Conservation (phyloP, 2,888 invertebrate species). For the Abrostola triplasia region DNA sequence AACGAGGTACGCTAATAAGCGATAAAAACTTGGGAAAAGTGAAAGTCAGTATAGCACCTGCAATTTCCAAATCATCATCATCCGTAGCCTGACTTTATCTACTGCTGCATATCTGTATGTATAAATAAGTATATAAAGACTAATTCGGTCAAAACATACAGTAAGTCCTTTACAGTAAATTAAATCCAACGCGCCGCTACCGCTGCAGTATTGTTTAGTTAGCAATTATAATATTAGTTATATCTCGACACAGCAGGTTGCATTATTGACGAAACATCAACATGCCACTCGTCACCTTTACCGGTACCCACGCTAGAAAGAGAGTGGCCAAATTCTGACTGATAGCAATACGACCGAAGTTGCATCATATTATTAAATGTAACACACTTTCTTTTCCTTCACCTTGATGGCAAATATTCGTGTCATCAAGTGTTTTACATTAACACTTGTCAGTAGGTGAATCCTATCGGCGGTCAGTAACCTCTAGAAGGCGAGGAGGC, state of each 20-base stretch:
- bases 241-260: neutral
- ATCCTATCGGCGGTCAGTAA: constrained; percentile 35
- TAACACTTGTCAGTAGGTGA: constrained; percentile 22
- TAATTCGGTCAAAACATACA: too few species aligned
- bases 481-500: constrained; percentile 31
- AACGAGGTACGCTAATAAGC: too few species aligned
- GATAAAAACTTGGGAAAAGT: too few species aligned
- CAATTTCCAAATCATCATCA: too few species aligned
- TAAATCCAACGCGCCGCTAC: neutral
- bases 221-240: neutral
- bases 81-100: too few species aligned
- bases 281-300: neutral
- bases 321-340: neutral
- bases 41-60: too few species aligned
- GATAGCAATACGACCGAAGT: constrained; percentile 10
- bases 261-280: neutral
- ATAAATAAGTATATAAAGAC: too few species aligned
- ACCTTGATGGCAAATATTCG: constrained; percentile 3
- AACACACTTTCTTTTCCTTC: constrained; percentile 27
- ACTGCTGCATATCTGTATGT: too few species aligned
- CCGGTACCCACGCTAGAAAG: neutral
- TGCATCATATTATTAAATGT: constrained; percentile 46
- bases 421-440: constrained; percentile 10
- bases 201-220: neutral
- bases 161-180: too few species aligned